Evolutionary conservation across 2,797 vertebrate species (phyloP).

Genomic region (Threskiornis aethiopicus): DNA sequence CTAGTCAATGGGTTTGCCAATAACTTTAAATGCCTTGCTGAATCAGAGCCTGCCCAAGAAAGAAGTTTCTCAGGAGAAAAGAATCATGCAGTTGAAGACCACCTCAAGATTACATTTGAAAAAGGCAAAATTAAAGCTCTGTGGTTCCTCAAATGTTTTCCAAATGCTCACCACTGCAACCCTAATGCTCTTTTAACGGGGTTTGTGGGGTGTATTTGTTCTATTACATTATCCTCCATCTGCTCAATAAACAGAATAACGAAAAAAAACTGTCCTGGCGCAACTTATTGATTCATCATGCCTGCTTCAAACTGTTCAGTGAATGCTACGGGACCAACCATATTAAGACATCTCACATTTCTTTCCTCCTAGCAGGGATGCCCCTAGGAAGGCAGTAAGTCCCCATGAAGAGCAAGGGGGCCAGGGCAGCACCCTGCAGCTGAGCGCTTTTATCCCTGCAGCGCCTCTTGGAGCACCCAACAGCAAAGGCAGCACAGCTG

Average conservation of each 20-base stretch:
- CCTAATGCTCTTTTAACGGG: not conserved
- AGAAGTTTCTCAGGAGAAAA: not conserved
- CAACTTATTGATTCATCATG: not conserved
- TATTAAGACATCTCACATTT: rapidly evolving
- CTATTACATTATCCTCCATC: not conserved
- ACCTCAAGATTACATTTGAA: not conserved
- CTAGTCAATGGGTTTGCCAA: not conserved
- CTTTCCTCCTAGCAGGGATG: not conserved
- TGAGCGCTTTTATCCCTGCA: not conserved
- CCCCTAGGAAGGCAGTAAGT: not conserved
- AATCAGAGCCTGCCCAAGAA: not conserved
- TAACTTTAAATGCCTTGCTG: not conserved
- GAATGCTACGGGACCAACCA: not conserved
- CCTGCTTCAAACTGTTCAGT: not conserved
- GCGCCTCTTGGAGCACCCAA: not conserved
- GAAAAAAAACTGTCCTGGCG: rapidly evolving
- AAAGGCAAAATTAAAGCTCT: not conserved
- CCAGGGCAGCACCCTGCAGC: not conserved
- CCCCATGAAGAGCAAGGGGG: not conserved
- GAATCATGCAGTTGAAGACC: not conserved
- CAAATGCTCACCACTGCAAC: not conserved
- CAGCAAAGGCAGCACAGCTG: not conserved
- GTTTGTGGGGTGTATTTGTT: not conserved
- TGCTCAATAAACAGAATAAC: not conserved
- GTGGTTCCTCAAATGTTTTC: not conserved